Conservation (phyloP, 2,113 vertebrate species). For the Poecilia latipinna region DNA sequence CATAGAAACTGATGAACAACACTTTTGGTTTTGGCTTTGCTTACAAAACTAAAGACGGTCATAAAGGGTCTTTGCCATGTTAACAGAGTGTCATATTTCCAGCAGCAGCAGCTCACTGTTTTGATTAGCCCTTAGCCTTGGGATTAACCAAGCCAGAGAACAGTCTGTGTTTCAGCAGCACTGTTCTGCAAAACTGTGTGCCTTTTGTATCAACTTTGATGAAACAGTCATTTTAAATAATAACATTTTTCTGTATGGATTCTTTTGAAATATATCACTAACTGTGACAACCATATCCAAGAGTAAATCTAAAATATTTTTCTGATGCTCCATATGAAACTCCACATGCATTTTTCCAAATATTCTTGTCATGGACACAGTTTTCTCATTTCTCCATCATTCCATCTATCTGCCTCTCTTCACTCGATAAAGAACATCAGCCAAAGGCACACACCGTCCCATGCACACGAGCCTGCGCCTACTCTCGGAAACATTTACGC, state of each 20-base stretch:
- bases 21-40: background rate
- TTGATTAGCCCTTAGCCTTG: background rate
- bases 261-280: background rate
- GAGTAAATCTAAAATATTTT: background rate
- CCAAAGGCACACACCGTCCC: slow-evolving; percentile 23
- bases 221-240: no score
- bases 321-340: slow-evolving; percentile 31
- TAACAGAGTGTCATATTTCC: background rate
- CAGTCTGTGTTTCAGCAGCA: no score
- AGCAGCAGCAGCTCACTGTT: background rate
- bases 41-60: background rate
- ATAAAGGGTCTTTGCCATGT: background rate
- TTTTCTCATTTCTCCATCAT: slow-evolving; percentile 10
- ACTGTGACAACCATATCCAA: background rate
- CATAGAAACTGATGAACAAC: background rate
- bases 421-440: slow-evolving; percentile 18
- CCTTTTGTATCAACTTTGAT: no score
- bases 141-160: no score
- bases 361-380: slow-evolving; percentile 11
- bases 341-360: background rate
- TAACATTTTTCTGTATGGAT: background rate
- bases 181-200: no score
- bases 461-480: background rate
- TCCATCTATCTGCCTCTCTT: slow-evolving; percentile 8
- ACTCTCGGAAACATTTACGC: slow-evolving; percentile 1